Evolutionary conservation across 1,140 invertebrate species (phyloP).

Genomic region (Caligus rogercresseyi): DNA sequence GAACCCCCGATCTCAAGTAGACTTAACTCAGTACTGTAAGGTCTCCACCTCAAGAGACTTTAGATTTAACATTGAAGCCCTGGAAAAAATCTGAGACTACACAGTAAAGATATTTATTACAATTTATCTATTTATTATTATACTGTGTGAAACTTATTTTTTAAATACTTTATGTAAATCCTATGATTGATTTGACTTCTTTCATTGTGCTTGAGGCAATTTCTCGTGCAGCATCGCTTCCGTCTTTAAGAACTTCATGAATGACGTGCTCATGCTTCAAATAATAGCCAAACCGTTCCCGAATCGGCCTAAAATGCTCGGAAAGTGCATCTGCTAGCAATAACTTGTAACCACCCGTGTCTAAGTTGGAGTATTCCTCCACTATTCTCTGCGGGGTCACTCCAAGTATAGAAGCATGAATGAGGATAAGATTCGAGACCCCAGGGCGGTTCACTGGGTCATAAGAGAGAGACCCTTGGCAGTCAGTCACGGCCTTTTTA

Average conservation of each 20-base stretch:
- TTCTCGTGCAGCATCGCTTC: slow-evolving; percentile 13
- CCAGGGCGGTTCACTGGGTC: slow-evolving; percentile 58
- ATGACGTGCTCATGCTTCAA: slow-evolving; percentile 30
- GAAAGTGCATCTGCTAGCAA: slow-evolving; percentile 52
- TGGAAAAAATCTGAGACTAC: neutral
- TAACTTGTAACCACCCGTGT: slow-evolving; percentile 63
- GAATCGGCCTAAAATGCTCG: slow-evolving; percentile 51
- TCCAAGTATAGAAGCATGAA: slow-evolving; percentile 57
- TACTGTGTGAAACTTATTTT: too few relatives aligned
- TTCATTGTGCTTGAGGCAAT: neutral
- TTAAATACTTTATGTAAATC: neutral
- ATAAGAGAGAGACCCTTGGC: slow-evolving; percentile 59
- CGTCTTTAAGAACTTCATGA: slow-evolving; percentile 10
- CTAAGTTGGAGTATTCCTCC: slow-evolving; percentile 41
- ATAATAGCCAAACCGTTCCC: slow-evolving; percentile 40
- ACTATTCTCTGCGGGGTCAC: slow-evolving; percentile 50
- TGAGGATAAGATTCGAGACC: slow-evolving; percentile 66
- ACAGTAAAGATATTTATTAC: too few relatives aligned
- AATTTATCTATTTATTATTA: too few relatives aligned
- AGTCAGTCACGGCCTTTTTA: slow-evolving; percentile 82
- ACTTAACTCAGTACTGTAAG: neutral
- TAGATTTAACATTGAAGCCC: neutral
- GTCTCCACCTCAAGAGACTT: neutral
- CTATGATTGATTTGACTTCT: neutral
- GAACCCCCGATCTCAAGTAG: neutral